Conservation (phyloP, 2,888 invertebrate species). For the Drosophila prolongata region DNA sequence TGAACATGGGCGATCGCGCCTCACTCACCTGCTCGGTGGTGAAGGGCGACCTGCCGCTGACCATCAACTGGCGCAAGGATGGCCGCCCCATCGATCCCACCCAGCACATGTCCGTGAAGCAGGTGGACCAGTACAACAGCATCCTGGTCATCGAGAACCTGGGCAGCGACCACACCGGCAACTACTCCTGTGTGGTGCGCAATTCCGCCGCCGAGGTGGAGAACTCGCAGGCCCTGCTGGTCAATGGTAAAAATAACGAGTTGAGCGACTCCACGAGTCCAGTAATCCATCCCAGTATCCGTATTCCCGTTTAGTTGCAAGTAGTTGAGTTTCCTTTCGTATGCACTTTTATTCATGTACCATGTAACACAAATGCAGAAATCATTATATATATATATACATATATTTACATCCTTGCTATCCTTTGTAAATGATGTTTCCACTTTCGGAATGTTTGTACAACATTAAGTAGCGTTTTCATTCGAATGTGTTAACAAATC, state of each 20-base stretch:
- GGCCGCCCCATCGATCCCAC: conserved; percentile 88
- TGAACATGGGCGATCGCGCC: conserved; percentile 90
- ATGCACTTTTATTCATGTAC: conserved; percentile 51
- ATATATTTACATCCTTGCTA: conserved; percentile 32
- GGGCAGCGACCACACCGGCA: conserved; percentile 91
- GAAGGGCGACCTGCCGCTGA: conserved; percentile 91
- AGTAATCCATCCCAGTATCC: conserved; percentile 30
- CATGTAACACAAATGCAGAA: conserved; percentile 9
- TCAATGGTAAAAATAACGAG: conserved; percentile 89
- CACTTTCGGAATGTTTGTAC: conserved; percentile 78
- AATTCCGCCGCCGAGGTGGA: conserved; percentile 90
- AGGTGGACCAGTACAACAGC: conserved; percentile 91
- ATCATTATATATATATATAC: conserved; percentile 13
- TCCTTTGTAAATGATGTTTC: conserved; percentile 53
- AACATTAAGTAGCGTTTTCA: conserved; percentile 51
- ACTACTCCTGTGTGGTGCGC: conserved; percentile 90
- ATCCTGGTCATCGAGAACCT: conserved; percentile 91
- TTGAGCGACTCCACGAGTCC: conserved; percentile 1
- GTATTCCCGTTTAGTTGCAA: conserved; percentile 61
- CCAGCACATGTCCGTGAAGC: conserved; percentile 88
- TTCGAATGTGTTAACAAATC: conserved; percentile 71
- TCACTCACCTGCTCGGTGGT: conserved; percentile 91
- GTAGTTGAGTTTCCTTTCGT: conserved; percentile 66
- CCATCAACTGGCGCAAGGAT: conserved; percentile 91
- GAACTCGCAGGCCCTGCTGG: conserved; percentile 90